These are phyloP conservation scores for Listronotus bonariensis DNA, from an alignment of 1,140 invertebrate genomes.

Conservation along the genomic window DNA sequence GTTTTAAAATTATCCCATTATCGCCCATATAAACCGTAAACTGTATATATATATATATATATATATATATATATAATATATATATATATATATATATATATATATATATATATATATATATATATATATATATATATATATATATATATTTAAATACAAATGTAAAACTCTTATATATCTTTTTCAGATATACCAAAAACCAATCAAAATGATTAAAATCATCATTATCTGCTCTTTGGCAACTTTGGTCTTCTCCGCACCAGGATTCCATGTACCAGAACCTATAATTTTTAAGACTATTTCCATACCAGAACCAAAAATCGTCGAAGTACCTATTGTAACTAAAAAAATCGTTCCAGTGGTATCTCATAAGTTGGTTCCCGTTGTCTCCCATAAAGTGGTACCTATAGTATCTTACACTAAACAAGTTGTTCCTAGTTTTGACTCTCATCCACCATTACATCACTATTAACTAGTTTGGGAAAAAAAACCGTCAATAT, in stretches of 20 bases:
- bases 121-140: no score
- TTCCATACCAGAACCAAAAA: constrained; percentile 2
- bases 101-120: no score
- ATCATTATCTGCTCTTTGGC: background rate
- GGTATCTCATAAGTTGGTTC: constrained; percentile 3
- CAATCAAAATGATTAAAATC: no score
- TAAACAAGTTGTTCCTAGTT: constrained; percentile 8
- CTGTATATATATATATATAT: no score
- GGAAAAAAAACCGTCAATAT: no score
- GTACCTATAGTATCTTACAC: background rate
- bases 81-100: no score
- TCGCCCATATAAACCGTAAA: no score
- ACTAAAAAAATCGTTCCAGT: constrained; percentile 16
- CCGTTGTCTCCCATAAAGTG: constrained; percentile 2
- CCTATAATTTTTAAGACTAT: background rate
- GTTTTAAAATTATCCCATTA: no score
- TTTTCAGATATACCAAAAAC: no score
- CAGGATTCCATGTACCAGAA: background rate
- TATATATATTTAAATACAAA: no score
- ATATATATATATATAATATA: no score
- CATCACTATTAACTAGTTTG: background rate
- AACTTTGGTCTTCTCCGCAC: background rate
- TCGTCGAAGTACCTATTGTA: constrained; percentile 3
- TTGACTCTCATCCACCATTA: constrained; percentile 6
- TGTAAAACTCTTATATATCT: no score